Percentiles rank a stretch among this genome's conserved stretches.
Conservation (phyloP, 2,113 vertebrate genomes). For the Colius striatus region DNA sequence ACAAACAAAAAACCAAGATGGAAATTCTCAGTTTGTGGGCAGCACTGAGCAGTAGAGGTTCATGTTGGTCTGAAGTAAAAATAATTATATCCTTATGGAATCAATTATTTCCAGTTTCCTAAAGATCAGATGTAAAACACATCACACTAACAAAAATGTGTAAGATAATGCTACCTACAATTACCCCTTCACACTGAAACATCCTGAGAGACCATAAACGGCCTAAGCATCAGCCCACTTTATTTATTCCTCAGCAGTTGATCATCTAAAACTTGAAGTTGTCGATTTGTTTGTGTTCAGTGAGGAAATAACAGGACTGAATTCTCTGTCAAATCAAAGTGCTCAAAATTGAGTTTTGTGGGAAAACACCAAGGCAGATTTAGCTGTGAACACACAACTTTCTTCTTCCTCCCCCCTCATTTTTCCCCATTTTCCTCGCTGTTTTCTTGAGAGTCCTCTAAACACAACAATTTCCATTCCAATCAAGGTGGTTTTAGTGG, state of each 20-base stretch:
- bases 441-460: not conserved
- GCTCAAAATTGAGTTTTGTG: not conserved
- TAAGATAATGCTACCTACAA: not conserved
- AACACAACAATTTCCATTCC: not conserved
- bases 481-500: not conserved
- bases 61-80: not conserved
- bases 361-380: not conserved
- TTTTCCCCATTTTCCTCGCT: not conserved
- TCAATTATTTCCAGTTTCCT: not conserved
- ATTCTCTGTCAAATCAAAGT: not conserved
- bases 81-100: not conserved
- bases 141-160: not conserved
- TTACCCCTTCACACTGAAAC: not conserved
- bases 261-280: not conserved
- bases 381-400: not conserved
- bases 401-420: not conserved
- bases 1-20: not conserved
- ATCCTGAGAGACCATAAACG: not conserved
- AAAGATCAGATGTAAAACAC: not conserved
- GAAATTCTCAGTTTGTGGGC: not conserved
- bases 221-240: not conserved
- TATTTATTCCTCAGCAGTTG: not conserved
- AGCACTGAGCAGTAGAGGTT: not conserved
- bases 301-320: not conserved
- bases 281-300: not conserved